phyloP scores from a whole-genome alignment of 2,888 invertebrate genomes.

The Dasysyrphus albostriatus region DNA sequence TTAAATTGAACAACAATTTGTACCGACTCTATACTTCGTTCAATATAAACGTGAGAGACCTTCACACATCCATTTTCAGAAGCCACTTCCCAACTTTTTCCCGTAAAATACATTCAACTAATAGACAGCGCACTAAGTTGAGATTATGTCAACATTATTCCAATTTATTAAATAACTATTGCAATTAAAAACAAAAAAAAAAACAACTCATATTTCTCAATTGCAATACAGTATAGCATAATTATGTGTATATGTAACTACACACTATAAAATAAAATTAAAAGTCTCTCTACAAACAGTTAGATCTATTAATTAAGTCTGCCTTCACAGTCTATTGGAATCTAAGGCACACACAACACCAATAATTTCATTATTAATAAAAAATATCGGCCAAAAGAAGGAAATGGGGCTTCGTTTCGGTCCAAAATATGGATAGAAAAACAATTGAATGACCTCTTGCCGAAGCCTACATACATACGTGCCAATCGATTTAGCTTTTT shows the following conservation, averaged over 20 bases:
- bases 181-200: background rate
- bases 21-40: background rate
- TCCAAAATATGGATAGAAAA: conserved; percentile 9
- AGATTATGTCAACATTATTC: conserved; percentile 35
- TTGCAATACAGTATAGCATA: background rate
- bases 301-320: conserved; percentile 15
- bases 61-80: conserved; percentile 37
- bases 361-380: conserved; percentile 9
- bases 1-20: conserved; percentile 23
- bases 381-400: conserved; percentile 43
- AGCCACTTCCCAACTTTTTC: conserved; percentile 26
- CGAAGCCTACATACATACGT: conserved; percentile 61
- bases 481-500: conserved; percentile 51
- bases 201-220: conserved; percentile 14
- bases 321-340: conserved; percentile 17
- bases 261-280: background rate
- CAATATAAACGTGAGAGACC: conserved; percentile 28
- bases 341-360: background rate
- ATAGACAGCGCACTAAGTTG: conserved; percentile 27
- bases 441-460: conserved; percentile 61
- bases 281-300: background rate
- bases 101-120: conserved; percentile 24
- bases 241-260: too few species aligned
- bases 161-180: conserved; percentile 35
- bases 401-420: conserved; percentile 41